These are phyloP conservation scores for Corythucha ciliata DNA, from an alignment of 2,888 invertebrate species.

Conservation along the genomic window DNA sequence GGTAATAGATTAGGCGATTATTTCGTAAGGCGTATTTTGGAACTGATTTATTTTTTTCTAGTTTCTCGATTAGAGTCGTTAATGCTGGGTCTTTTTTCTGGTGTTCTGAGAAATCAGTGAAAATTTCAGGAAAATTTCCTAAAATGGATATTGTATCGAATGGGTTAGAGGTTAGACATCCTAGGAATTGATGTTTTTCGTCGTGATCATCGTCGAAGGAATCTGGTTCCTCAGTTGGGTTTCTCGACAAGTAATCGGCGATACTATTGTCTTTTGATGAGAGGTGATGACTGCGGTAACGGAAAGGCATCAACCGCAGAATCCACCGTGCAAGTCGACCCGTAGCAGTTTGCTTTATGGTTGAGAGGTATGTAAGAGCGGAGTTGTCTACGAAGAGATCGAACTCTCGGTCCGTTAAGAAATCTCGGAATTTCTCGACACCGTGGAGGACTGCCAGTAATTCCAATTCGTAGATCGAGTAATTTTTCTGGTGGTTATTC, in stretches of 20 bases:
- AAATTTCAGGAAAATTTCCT: conserved; percentile 8
- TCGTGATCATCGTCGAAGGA: background rate
- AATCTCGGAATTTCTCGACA: conserved; percentile 1
- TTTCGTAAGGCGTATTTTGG: no score
- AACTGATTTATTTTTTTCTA: background rate
- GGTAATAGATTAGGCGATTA: background rate
- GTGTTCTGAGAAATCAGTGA: background rate
- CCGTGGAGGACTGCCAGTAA: background rate
- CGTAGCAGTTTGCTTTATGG: background rate
- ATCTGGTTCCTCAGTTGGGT: background rate
- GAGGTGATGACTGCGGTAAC: conserved; percentile 1
- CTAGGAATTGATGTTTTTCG: no score
- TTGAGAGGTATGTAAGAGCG: conserved; percentile 8
- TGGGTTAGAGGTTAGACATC: no score
- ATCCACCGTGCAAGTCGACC: conserved; percentile 11
- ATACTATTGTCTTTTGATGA: background rate
- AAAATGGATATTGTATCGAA: no score
- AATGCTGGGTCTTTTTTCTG: background rate
- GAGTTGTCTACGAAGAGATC: conserved; percentile 6
- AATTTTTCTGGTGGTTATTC: background rate
- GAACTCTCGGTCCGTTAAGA: background rate
- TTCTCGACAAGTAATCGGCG: conserved; percentile 12
- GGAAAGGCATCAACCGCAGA: conserved; percentile 1
- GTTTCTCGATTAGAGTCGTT: background rate
- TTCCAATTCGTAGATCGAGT: conserved; percentile 13